Evolutionary conservation across 2,113 vertebrate species (phyloP).

Genomic region (Phalacrocorax aristotelis): DNA sequence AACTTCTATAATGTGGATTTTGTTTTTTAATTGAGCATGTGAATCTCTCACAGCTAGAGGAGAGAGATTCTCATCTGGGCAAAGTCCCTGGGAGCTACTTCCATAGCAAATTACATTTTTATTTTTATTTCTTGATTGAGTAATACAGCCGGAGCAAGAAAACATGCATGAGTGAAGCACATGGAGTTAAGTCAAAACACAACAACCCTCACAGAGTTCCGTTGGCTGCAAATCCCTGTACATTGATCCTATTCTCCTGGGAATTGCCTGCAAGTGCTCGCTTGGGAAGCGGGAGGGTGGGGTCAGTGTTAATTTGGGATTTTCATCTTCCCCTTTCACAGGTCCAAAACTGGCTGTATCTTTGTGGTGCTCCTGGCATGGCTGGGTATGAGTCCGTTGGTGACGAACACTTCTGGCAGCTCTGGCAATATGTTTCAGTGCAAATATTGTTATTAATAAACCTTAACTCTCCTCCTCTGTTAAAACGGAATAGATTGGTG

Average conservation of each 20-base stretch:
- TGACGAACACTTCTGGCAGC: not conserved
- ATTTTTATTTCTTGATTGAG: conserved; percentile 34
- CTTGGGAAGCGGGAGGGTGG: not conserved
- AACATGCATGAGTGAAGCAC: not conserved
- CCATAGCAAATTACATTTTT: not conserved
- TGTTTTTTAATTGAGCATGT: not conserved
- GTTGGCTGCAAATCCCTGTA: not conserved
- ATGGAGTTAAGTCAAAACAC: not conserved
- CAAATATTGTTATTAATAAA: not conserved
- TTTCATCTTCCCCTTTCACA: not conserved
- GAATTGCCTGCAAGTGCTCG: not conserved
- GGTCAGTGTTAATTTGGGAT: not conserved
- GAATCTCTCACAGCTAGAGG: not conserved
- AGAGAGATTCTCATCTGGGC: not conserved
- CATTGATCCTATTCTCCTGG: not conserved
- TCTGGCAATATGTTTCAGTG: not conserved
- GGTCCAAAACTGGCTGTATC: not conserved
- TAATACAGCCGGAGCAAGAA: not conserved
- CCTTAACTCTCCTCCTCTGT: not conserved
- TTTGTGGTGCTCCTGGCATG: not conserved
- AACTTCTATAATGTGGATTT: not conserved
- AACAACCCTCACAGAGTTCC: not conserved
- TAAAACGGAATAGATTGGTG: not conserved
- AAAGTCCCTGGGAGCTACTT: not conserved
- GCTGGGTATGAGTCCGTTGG: not conserved